Percentiles rank a stretch among this genome's conserved stretches.
Conservation (phyloP, 1,140 invertebrate genomes). For the Tetranychus urticae region DNA sequence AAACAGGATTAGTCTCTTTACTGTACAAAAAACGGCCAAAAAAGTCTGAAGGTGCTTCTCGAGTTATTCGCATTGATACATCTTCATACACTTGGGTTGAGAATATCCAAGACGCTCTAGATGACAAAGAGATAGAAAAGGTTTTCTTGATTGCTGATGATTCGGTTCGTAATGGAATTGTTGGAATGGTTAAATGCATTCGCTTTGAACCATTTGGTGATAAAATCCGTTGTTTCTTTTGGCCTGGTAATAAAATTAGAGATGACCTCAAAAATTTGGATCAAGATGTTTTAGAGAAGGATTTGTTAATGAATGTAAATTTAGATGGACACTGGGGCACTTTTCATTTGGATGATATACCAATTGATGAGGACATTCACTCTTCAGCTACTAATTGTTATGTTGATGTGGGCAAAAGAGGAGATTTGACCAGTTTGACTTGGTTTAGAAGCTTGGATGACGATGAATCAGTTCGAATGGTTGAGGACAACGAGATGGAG, state of each 20-base stretch:
- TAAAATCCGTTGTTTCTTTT: constrained; percentile 30
- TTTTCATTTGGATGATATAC: constrained; percentile 27
- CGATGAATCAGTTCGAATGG: constrained; percentile 25
- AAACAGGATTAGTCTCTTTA: neutral
- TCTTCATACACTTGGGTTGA: constrained; percentile 44
- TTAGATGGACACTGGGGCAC: constrained; percentile 23
- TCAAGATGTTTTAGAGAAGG: constrained; percentile 23
- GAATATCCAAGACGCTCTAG: constrained; percentile 21
- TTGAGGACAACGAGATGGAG: neutral
- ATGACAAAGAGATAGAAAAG: constrained; percentile 18
- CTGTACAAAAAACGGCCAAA: neutral
- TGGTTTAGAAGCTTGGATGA: constrained; percentile 47
- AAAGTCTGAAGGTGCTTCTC: neutral
- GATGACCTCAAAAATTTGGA: neutral
- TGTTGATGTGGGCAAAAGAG: constrained; percentile 56
- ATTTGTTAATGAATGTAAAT: constrained; percentile 58
- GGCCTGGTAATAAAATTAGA: neutral
- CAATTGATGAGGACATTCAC: constrained; percentile 23
- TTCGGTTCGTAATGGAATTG: constrained; percentile 34
- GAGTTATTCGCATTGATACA: too few relatives aligned
- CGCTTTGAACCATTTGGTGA: constrained; percentile 52
- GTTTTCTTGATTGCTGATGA: constrained; percentile 40
- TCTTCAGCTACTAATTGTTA: constrained; percentile 24
- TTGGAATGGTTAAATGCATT: constrained; percentile 71
- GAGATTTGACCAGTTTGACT: constrained; percentile 66